phyloP scores from a whole-genome alignment of 2,888 invertebrate species.

The Diarsia rubi region DNA sequence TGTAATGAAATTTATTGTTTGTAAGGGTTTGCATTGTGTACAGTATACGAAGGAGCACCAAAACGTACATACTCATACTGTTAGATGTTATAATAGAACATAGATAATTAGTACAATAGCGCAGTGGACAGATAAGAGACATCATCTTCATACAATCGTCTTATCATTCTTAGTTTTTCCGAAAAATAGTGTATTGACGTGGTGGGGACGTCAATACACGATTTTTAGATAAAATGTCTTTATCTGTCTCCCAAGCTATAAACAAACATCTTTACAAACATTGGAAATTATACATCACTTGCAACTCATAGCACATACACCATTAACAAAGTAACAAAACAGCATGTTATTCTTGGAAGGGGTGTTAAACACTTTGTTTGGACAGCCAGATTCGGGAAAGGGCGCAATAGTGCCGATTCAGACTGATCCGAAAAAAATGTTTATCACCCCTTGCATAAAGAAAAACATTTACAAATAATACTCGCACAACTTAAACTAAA shows the following conservation, averaged over 20 bases:
- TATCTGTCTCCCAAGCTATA: constrained; percentile 9
- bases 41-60: neutral
- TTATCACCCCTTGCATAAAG: constrained; percentile 8
- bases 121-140: constrained; percentile 13
- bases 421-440: neutral
- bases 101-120: constrained; percentile 21
- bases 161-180: neutral
- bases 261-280: constrained; percentile 18
- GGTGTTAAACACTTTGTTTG: neutral
- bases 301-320: constrained; percentile 21
- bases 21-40: neutral
- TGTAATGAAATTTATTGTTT: neutral
- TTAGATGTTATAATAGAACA: constrained; percentile 24
- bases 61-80: constrained; percentile 28
- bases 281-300: constrained; percentile 19
- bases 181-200: no score
- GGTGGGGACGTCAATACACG: neutral
- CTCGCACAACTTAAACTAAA: constrained; percentile 49
- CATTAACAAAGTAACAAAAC: constrained; percentile 49
- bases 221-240: neutral
- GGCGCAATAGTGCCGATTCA: neutral
- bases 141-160: neutral
- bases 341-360: neutral
- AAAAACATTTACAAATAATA: constrained; percentile 39
- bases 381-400: neutral